These are phyloP conservation scores for Leistus spinibarbis DNA, from an alignment of 2,888 invertebrate species.

Conservation along the genomic window DNA sequence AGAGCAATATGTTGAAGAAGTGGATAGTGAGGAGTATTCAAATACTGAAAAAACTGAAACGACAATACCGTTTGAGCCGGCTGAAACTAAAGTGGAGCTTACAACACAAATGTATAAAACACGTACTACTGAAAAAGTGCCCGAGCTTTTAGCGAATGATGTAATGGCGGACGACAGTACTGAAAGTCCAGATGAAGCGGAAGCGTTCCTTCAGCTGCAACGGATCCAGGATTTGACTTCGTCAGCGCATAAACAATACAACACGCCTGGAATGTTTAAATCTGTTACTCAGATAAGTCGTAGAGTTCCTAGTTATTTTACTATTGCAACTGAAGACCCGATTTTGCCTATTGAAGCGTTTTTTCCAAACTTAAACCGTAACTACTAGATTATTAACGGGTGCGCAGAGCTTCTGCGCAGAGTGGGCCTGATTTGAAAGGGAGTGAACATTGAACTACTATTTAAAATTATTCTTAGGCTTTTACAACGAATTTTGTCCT, in stretches of 20 bases:
- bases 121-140: constrained; percentile 14
- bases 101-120: constrained; percentile 50
- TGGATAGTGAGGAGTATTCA: constrained; percentile 20
- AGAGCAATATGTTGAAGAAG: constrained; percentile 14
- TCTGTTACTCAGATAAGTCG: constrained; percentile 67
- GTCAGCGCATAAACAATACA: constrained; percentile 74
- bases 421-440: not conserved
- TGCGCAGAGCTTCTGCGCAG: not conserved
- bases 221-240: constrained; percentile 75
- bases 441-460: no score
- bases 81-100: constrained; percentile 46
- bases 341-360: constrained; percentile 81
- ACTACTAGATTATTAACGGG: constrained; percentile 42
- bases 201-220: constrained; percentile 65
- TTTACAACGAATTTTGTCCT: no score
- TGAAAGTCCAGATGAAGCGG: constrained; percentile 52
- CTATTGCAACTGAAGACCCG: constrained; percentile 79
- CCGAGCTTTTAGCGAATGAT: constrained; percentile 48
- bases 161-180: constrained; percentile 35
- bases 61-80: constrained; percentile 41
- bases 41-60: constrained; percentile 34
- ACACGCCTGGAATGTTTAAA: constrained; percentile 74
- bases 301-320: constrained; percentile 71
- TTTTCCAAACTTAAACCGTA: constrained; percentile 74
- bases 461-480: no score